A percentile compares a stretch with the other conserved stretches of the same genome.
Conservation (phyloP, 2,888 invertebrate species). For the Orthosia gracilis region DNA sequence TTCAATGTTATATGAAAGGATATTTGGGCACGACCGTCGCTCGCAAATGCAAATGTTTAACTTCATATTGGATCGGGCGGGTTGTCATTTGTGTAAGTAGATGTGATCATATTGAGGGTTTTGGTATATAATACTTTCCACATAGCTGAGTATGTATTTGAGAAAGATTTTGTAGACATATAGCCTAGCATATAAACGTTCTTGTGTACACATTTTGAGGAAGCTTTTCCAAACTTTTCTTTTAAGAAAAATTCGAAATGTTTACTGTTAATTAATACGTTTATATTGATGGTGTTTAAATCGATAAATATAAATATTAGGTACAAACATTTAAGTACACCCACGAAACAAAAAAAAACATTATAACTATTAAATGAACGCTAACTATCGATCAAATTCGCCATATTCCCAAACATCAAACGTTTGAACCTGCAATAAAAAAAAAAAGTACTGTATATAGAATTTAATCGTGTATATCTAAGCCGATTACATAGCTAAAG, state of each 20-base stretch:
- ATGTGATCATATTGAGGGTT: constrained; percentile 69
- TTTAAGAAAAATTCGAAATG: background rate
- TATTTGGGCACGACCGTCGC: constrained; percentile 72
- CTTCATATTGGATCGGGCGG: constrained; percentile 84
- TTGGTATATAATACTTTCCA: constrained; percentile 49
- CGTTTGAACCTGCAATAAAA: constrained; percentile 46
- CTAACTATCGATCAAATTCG: constrained; percentile 43
- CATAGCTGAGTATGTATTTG: constrained; percentile 33
- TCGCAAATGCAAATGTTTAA: constrained; percentile 86
- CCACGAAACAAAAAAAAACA: constrained; percentile 13
- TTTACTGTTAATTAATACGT: background rate
- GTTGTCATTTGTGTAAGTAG: constrained; percentile 73
- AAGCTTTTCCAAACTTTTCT: background rate
- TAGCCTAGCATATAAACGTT: background rate
- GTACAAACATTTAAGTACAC: background rate
- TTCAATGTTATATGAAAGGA: constrained; percentile 83
- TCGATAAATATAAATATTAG: background rate
- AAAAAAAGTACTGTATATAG: constrained; percentile 38
- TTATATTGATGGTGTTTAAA: background rate
- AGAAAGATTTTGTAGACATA: constrained; percentile 12
- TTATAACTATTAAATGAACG: constrained; percentile 27
- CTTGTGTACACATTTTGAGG: background rate
- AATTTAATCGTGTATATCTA: constrained; percentile 44
- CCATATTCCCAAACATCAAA: constrained; percentile 37
- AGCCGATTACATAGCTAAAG: constrained; percentile 41